Base-by-base conservation (phyloP, 1,140 invertebrate species). In the Diabrotica undecimpunctata region DNA sequence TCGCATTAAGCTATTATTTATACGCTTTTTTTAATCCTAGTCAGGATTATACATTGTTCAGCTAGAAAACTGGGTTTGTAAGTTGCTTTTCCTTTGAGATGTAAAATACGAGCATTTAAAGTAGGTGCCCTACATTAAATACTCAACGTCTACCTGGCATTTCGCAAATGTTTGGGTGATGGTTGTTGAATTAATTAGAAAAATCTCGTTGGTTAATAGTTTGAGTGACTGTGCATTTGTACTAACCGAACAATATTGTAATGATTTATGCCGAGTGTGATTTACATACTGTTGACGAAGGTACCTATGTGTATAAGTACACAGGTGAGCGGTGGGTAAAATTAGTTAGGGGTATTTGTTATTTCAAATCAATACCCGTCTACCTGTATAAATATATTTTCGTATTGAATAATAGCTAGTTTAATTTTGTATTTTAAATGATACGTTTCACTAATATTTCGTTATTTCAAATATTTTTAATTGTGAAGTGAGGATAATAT, bases 1-100 rank as follows among this genome's bases (percentile, higher is more conserved):
- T 66, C 54, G 59, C 56, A 62, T 68, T 55, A 38, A 57, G 52
- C 52, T 56, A 65, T 68, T 68, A 68, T 68, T 66, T 66, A 65
- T 68, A 64, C 61, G 55, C 46, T 64, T 64, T 67, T 67, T 67
- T 38, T 62, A n/a, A 50, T 63, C 56, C 61, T 54, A 55, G 54
- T 54, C 52, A 54, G 62, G 66, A 64, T 61, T 38, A 65, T 58
- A 51, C 58, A 68, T 68, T 68, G 66, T 68, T 54, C 63, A 53
- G 58, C 55, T 54, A 67, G 35, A 63, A 35, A 56, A 54, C 57
- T 54, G 57, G 64, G 46, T 65, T 46, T 50, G 37, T 46, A 62
- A 68, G 56, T 61, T 64, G 35, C 14, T n/a, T 55, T 62, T 54
- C 55, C 59, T 64, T 67, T 67, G 52, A 62, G 50, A 64, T 64